Evolutionary conservation across 2,113 vertebrate genomes (phyloP).

Genomic region (Empidonax traillii): DNA sequence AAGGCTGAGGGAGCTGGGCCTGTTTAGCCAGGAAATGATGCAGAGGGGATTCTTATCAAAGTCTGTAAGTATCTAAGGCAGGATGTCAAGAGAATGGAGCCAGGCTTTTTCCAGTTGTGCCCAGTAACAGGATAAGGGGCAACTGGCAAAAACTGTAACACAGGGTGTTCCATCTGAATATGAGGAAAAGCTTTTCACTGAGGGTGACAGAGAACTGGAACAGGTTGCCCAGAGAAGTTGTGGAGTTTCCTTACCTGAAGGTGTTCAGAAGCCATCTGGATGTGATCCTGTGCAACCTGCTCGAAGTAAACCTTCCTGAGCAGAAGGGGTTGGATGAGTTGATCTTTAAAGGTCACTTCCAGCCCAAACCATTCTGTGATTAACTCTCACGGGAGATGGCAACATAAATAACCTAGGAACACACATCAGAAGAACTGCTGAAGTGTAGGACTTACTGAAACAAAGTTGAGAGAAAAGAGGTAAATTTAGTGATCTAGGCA

Average conservation of each 20-base stretch:
- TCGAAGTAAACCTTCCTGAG: background rate
- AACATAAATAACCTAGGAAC: background rate
- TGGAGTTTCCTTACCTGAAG: background rate
- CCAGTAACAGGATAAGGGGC: background rate
- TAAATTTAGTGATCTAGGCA: background rate
- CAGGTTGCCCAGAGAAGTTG: background rate
- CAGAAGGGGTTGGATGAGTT: background rate
- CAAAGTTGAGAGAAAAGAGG: background rate
- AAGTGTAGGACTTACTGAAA: background rate
- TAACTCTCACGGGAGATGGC: background rate
- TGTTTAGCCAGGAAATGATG: background rate
- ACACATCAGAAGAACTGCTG: background rate
- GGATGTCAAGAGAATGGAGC: background rate
- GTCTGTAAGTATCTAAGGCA: background rate
- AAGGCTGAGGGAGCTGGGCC: background rate
- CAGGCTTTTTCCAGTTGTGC: background rate
- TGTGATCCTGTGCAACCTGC: background rate
- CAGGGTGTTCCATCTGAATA: background rate
- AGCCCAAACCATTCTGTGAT: background rate
- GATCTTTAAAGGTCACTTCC: background rate
- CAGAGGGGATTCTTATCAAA: background rate
- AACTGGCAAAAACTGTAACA: background rate
- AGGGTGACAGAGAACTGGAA: background rate
- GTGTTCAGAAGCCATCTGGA: background rate
- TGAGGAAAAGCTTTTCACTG: background rate